Percentiles rank a stretch among this genome's conserved stretches.
These are phyloP conservation scores for Glaucopsyche alexis DNA, from an alignment of 2,888 invertebrate species.

Conservation along the genomic window DNA sequence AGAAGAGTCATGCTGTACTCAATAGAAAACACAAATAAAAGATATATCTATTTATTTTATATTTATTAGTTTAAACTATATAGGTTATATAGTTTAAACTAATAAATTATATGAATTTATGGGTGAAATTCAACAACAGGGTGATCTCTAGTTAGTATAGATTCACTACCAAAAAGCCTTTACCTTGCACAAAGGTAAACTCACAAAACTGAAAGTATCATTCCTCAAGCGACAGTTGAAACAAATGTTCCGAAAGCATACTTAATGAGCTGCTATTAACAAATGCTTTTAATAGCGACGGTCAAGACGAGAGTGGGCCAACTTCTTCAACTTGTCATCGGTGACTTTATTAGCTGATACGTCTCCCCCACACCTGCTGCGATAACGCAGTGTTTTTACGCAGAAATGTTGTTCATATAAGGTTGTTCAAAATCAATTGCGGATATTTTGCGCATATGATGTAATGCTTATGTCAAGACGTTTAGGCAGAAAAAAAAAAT, in stretches of 20 bases:
- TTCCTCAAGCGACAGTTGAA: conserved; percentile 12
- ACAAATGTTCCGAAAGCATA: conserved; percentile 23
- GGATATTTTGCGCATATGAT: no score
- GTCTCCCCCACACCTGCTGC: conserved; percentile 36
- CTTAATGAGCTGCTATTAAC: conserved; percentile 36
- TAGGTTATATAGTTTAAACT: no score
- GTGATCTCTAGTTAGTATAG: neutral
- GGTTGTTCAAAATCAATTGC: no score
- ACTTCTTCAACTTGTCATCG: conserved; percentile 52
- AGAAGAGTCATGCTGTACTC: no score
- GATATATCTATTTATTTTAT: no score
- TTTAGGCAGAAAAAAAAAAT: no score
- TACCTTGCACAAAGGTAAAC: neutral
- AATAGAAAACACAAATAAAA: no score
- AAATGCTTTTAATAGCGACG: conserved; percentile 41
- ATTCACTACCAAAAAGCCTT: neutral
- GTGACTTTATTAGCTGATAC: conserved; percentile 47
- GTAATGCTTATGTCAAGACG: no score
- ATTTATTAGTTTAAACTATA: no score
- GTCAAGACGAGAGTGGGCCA: conserved; percentile 45
- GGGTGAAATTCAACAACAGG: no score
- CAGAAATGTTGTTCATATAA: no score
- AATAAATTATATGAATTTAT: no score
- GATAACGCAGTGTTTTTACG: conserved; percentile 28
- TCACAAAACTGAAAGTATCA: neutral